Percentiles rank a stretch among this genome's conserved stretches.
Conservation (phyloP, 1,140 invertebrate genomes). For the Pristionchus pacificus region DNA sequence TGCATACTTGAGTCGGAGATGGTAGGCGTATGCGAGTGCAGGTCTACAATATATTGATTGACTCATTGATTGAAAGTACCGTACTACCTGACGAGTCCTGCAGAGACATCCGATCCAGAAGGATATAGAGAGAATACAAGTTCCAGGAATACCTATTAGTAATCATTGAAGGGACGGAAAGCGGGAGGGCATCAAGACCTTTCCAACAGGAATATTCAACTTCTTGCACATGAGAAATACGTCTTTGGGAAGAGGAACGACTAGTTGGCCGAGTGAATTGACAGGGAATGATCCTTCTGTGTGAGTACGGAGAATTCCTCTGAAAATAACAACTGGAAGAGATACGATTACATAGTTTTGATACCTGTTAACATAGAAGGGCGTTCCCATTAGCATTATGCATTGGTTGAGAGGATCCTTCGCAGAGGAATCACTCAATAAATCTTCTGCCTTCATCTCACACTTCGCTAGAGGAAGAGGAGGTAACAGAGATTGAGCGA, state of each 20-base stretch:
- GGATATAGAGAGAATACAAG: neutral
- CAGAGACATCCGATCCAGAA: neutral
- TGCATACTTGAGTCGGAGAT: neutral
- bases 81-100: neutral
- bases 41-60: too few relatives aligned
- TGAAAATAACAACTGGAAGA: neutral
- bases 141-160: neutral
- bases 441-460: too few relatives aligned
- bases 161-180: too few relatives aligned
- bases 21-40: neutral
- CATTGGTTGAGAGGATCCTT: neutral
- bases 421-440: too few relatives aligned
- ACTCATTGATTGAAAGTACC: too few relatives aligned
- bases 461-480: too few relatives aligned
- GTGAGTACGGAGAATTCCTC: neutral
- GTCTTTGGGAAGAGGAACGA: too few relatives aligned
- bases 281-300: neutral
- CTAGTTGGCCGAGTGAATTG: too few relatives aligned
- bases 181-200: too few relatives aligned
- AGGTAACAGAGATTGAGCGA: neutral
- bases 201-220: too few relatives aligned
- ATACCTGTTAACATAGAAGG: neutral
- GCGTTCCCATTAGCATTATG: neutral
- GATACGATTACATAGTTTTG: neutral
- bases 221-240: too few relatives aligned